These are phyloP conservation scores for Grallaria varia DNA, from an alignment of 2,113 vertebrate species.

Conservation along the genomic window DNA sequence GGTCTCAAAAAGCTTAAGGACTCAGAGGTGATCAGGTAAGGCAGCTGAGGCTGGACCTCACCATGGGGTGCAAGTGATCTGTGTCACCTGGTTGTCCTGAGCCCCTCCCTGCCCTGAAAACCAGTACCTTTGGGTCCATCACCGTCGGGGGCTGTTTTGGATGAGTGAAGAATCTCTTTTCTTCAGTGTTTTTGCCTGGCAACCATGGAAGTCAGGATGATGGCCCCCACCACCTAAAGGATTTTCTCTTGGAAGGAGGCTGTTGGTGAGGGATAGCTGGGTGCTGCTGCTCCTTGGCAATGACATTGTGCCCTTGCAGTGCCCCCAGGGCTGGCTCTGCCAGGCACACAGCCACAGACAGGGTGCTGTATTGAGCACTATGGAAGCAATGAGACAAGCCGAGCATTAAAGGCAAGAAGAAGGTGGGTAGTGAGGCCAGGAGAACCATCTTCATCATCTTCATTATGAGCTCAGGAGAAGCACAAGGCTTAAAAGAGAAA, in stretches of 20 bases:
- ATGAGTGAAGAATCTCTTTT: background rate
- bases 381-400: background rate
- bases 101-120: background rate
- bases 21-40: background rate
- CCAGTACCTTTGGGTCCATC: background rate
- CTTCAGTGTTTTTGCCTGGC: background rate
- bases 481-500: background rate
- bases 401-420: background rate
- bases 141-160: background rate
- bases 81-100: background rate
- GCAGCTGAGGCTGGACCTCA: accelerated
- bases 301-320: background rate
- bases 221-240: background rate
- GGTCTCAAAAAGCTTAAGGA: background rate
- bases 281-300: accelerated
- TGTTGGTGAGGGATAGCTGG: background rate
- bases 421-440: no score
- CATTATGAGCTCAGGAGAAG: background rate
- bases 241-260: background rate
- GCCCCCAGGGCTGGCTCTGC: background rate
- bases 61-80: no score
- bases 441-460: background rate
- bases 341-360: background rate
- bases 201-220: background rate
- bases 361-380: accelerated